These are phyloP conservation scores for Lasiommata megera DNA, from an alignment of 2,888 invertebrate species.

Conservation along the genomic window DNA sequence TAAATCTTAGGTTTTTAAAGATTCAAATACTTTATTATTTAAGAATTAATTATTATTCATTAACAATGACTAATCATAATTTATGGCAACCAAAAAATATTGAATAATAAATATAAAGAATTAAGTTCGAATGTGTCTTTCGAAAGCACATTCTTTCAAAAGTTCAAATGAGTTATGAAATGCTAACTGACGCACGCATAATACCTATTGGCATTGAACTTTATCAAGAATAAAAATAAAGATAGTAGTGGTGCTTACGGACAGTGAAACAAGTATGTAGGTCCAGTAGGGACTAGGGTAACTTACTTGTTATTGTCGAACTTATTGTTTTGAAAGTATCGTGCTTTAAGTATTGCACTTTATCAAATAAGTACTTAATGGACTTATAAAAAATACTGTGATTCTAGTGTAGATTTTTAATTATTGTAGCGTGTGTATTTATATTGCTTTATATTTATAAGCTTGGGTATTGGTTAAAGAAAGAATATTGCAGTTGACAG, in stretches of 20 bases:
- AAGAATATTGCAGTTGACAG: no score
- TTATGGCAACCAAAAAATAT: no score
- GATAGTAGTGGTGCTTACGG: no score
- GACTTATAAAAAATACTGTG: conserved; percentile 10
- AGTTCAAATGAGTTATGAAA: not conserved
- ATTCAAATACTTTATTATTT: no score
- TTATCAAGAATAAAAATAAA: not conserved
- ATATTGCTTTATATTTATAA: not conserved
- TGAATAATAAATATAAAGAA: no score
- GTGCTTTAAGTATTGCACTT: not conserved
- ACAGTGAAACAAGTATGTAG: not conserved
- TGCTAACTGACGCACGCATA: not conserved
- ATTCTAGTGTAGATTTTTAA: conserved; percentile 13
- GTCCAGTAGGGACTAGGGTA: not conserved
- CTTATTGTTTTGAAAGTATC: not conserved
- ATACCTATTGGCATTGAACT: not conserved
- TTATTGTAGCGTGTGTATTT: not conserved
- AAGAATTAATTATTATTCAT: no score
- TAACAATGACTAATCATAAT: no score
- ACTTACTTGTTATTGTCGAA: not conserved
- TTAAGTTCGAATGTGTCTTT: not conserved
- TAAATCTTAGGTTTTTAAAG: no score
- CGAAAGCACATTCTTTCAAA: not conserved
- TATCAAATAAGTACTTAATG: not conserved
- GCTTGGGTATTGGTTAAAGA: no score